Evolutionary conservation across 2,113 vertebrate genomes (phyloP).

Genomic region (Xenus cinereus): DNA sequence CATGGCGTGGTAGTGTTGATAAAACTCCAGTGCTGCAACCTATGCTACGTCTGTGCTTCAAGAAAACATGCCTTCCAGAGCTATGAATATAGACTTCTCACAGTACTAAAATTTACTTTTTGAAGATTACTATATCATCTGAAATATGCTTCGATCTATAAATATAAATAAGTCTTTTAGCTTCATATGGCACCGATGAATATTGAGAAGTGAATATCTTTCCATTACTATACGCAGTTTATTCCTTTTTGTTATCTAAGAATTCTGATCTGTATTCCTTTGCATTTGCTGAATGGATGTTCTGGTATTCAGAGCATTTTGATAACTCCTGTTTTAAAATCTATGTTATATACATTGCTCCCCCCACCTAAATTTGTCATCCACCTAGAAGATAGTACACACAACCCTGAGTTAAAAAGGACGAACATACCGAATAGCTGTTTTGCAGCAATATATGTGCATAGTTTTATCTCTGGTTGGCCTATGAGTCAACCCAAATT

Average conservation of each 20-base stretch:
- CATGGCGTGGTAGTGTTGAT: not conserved
- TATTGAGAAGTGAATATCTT: slow-evolving; percentile 35
- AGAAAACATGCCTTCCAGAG: not conserved
- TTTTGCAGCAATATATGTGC: not conserved
- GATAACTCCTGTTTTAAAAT: slow-evolving; percentile 47
- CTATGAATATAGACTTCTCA: not conserved
- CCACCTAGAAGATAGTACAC: not conserved
- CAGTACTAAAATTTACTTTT: not conserved
- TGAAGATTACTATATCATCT: not conserved
- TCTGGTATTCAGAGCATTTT: slow-evolving; percentile 17
- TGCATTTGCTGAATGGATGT: not conserved
- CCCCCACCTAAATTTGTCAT: not conserved
- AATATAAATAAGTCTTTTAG: slow-evolving; percentile 52
- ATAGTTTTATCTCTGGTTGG: not conserved
- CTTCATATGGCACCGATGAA: slow-evolving; percentile 13
- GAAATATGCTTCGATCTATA: slow-evolving; percentile 34
- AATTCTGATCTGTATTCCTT: slow-evolving; percentile 16
- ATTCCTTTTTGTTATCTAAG: slow-evolving; percentile 12
- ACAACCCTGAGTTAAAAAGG: not conserved
- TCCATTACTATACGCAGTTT: not conserved
- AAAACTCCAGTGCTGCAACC: not conserved
- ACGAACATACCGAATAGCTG: not conserved
- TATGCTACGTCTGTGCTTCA: not conserved
- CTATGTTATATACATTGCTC: slow-evolving; percentile 3
- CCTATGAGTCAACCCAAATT: not conserved